Base-by-base conservation (phyloP, 2,113 vertebrate species). In the Peromyscus leucopus region DNA sequence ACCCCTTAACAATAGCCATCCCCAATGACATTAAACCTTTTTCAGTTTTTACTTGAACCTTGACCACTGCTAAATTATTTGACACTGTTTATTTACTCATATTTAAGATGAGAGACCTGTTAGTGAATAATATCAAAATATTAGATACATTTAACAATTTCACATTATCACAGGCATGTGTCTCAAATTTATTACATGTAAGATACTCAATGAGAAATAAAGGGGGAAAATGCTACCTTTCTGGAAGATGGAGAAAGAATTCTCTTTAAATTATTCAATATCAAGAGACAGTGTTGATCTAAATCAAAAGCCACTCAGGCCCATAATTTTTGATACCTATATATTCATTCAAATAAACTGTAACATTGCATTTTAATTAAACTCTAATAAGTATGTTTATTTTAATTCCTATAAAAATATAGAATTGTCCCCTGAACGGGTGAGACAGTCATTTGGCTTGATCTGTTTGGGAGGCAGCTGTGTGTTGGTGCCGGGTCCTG, bases 331-430 rank as follows among this genome's bases (percentile, higher is more conserved):
- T 51, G 79, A 59, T 57, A 63, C 28, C 31, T 36, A 16, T 46
- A 61, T 3, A 63, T 76, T 7, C 1, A 83, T 36, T 46, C 24
- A 95, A 96, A 87, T 95, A 83, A 89, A 90, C 33, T 4, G 61
- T 85, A 61, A 63, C 8, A 67, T 39, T 93, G 21, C 92, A 86
- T 67, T 31, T 91, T 85, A 67, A 96, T 28, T 80, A 13, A 96
- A 78, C 15, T 89, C 0, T 65, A 85, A 75, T 4, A 59, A 61
- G 2, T 71, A 48, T 83, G 7, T 24, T 39, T 91, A 51, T 31
- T 93, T 36, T 93, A 16, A 36, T 22, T 91, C 1, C 48, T 89
- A 78, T 2, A 85, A 72, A n/a, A 79, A 48, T 57, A 31, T 7
- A 28, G 74, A 74, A 59, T 90, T 92, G 0, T 17, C n/a, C n/a